Conservation (phyloP, 2,113 vertebrate genomes). For the Epinephelus lanceolatus region DNA sequence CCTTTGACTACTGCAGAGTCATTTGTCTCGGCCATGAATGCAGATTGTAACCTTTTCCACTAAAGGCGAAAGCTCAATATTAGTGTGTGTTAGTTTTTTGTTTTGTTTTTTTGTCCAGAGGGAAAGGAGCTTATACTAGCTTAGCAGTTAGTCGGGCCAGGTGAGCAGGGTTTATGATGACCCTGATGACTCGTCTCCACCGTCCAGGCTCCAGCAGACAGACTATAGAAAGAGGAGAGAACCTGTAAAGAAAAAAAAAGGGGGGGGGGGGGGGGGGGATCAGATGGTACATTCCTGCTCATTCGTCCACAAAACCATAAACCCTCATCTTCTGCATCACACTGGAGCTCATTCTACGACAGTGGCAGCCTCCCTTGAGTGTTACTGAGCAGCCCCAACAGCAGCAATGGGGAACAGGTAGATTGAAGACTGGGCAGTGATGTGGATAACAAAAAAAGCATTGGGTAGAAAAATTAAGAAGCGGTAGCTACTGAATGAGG, state of each 20-base stretch:
- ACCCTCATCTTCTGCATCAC: constrained; percentile 28
- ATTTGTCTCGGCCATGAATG: too few relatives aligned
- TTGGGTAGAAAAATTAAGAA: constrained; percentile 23
- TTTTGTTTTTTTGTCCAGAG: too few relatives aligned
- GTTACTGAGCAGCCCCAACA: constrained; percentile 4
- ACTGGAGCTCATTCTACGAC: not conserved
- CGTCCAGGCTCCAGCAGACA: not conserved
- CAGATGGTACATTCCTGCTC: constrained; percentile 27
- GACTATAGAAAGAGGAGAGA: not conserved
- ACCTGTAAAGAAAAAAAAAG: not conserved
- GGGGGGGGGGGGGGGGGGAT: not conserved
- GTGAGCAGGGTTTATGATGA: constrained; percentile 5
- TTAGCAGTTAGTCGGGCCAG: constrained; percentile 20
- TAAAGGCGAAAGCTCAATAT: too few relatives aligned
- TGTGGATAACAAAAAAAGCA: constrained; percentile 40
- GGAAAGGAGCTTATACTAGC: not conserved
- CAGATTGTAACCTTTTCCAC: too few relatives aligned
- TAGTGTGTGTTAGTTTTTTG: too few relatives aligned
- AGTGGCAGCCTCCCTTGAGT: constrained; percentile 14
- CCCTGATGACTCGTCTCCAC: constrained; percentile 10
- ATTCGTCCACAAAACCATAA: constrained; percentile 16
- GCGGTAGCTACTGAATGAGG: constrained; percentile 7
- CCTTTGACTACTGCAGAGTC: too few relatives aligned
- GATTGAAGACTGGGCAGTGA: constrained; percentile 11
- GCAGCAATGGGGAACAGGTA: not conserved